Conservation (phyloP, 2,797 vertebrate species). For the Pelochelys cantorii region DNA sequence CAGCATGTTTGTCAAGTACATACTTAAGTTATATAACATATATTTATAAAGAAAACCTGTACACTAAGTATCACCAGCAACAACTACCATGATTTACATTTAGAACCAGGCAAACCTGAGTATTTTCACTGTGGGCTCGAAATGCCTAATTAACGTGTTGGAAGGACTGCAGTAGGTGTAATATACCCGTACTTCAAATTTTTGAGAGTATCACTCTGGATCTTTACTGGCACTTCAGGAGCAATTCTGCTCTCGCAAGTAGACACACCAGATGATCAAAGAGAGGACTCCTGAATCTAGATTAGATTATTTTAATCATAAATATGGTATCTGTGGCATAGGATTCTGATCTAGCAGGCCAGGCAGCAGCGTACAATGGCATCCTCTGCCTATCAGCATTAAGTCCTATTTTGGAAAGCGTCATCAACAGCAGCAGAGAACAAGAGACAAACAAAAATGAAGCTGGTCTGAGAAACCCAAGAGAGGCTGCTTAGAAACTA, state of each 20-base stretch:
- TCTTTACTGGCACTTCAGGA: background rate
- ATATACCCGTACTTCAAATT: background rate
- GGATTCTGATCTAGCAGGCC: background rate
- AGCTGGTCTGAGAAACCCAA: background rate
- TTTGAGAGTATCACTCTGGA: background rate
- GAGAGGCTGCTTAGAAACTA: background rate
- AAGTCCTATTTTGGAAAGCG: background rate
- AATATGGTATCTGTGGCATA: background rate
- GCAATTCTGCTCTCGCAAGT: conserved; percentile 12
- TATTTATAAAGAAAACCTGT: background rate
- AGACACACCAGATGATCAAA: background rate
- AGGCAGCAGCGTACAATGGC: background rate
- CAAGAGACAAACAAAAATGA: background rate
- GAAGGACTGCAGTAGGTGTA: background rate
- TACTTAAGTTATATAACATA: background rate
- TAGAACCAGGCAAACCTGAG: conserved; percentile 27
- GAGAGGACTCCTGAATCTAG: background rate
- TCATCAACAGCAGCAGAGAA: background rate
- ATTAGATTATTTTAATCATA: background rate
- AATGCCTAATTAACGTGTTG: accelerated
- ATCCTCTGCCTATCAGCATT: background rate
- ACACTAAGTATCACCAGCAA: background rate
- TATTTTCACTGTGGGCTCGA: background rate
- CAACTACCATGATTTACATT: background rate
- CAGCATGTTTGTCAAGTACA: background rate